Evolutionary conservation across 2,113 vertebrate species (phyloP).

Genomic region (Apus apus): DNA sequence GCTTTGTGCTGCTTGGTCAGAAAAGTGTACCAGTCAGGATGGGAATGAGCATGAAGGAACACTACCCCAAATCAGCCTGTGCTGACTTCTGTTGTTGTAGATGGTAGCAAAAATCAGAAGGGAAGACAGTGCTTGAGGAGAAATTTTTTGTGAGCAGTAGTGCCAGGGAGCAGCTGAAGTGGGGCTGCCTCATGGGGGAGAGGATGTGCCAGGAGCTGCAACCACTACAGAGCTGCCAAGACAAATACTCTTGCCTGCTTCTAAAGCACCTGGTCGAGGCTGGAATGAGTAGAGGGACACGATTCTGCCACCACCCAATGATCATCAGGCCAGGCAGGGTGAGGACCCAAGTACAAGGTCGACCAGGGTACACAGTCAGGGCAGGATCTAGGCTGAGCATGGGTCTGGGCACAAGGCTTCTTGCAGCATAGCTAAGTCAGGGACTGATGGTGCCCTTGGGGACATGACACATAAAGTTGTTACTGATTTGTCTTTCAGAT

Average conservation of each 20-base stretch:
- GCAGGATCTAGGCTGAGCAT: background rate
- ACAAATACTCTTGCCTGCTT: background rate
- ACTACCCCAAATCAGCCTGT: background rate
- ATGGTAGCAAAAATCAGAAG: background rate
- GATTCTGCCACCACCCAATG: rapidly evolving
- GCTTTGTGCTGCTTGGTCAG: background rate
- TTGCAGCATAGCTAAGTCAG: background rate
- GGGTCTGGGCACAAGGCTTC: background rate
- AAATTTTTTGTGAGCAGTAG: rapidly evolving
- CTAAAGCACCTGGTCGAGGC: rapidly evolving
- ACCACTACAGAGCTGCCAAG: background rate
- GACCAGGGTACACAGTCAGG: too few species aligned
- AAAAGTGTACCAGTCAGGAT: background rate
- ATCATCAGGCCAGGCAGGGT: background rate
- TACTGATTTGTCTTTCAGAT: background rate
- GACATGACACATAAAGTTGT: background rate
- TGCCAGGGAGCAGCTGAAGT: background rate
- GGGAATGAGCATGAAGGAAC: background rate
- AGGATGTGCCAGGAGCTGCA: background rate
- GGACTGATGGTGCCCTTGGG: background rate
- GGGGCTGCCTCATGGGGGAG: rapidly evolving
- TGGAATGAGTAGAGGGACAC: background rate
- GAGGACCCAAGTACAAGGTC: background rate
- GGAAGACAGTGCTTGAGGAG: background rate
- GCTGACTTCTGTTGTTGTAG: background rate